phyloP scores from a whole-genome alignment of 2,888 invertebrate species.

The Leucophenga montana region DNA sequence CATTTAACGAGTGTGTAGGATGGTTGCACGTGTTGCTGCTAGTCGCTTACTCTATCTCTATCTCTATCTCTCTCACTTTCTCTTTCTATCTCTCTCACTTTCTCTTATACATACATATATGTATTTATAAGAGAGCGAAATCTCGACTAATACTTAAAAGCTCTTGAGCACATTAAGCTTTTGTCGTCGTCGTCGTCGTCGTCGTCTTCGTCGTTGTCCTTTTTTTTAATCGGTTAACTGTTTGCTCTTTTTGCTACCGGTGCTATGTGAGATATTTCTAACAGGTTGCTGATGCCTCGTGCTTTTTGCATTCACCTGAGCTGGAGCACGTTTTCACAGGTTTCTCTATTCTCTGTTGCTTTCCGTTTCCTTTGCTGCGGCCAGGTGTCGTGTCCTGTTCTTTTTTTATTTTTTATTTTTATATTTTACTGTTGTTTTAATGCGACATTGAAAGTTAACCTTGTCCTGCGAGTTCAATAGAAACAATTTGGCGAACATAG shows the following conservation, averaged over 20 bases:
- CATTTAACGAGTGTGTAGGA: too few species aligned
- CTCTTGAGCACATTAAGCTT: neutral
- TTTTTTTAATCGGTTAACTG: too few species aligned
- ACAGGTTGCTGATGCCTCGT: slow-evolving; percentile 7
- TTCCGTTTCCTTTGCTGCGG: neutral
- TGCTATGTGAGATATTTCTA: neutral
- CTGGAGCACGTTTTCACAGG: slow-evolving; percentile 1
- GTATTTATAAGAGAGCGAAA: too few species aligned
- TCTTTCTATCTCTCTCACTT: neutral
- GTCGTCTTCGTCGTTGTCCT: too few species aligned
- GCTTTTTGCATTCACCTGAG: neutral
- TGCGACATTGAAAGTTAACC: slow-evolving; percentile 22
- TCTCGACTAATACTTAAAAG: neutral
- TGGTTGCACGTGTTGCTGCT: too few species aligned
- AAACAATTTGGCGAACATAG: too few species aligned
- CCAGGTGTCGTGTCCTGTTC: neutral
- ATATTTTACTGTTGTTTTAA: neutral
- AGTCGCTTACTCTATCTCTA: too few species aligned
- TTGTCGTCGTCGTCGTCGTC: too few species aligned
- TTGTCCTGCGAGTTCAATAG: slow-evolving; percentile 8
- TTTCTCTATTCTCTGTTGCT: neutral
- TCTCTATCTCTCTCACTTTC: too few species aligned
- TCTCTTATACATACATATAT: neutral
- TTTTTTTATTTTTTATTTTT: neutral
- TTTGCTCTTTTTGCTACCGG: neutral